Conservation (phyloP, 2,113 vertebrate species). For the Spizaetus ornatus region DNA sequence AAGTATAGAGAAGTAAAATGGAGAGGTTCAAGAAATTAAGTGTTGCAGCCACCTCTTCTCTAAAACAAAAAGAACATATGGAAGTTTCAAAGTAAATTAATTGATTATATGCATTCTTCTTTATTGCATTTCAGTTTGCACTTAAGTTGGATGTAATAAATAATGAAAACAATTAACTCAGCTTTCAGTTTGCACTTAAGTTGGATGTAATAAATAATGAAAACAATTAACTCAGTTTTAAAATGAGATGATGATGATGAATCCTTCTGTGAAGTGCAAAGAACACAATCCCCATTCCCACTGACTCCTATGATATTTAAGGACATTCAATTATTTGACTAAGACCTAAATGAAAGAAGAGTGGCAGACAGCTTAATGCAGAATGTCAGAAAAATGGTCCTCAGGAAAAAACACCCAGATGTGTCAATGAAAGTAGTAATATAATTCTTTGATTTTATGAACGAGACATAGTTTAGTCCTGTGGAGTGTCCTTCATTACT, state of each 20-base stretch:
- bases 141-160: background rate
- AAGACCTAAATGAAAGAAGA: background rate
- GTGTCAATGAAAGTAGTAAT: background rate
- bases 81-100: background rate
- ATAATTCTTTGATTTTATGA: background rate
- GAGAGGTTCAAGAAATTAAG: background rate
- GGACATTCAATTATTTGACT: background rate
- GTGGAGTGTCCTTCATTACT: background rate
- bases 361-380: background rate
- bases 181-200: background rate
- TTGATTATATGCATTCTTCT: background rate
- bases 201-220: background rate
- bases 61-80: background rate
- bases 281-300: background rate
- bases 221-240: background rate
- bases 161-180: background rate
- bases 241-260: background rate
- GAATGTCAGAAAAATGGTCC: background rate
- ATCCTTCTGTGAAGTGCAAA: background rate
- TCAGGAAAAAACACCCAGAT: background rate
- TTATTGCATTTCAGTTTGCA: background rate
- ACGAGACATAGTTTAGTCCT: background rate
- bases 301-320: background rate
- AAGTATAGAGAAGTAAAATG: background rate
- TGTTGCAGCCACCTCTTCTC: background rate